Conservation (phyloP, 2,888 invertebrate species). For the Anticlea derivata region DNA sequence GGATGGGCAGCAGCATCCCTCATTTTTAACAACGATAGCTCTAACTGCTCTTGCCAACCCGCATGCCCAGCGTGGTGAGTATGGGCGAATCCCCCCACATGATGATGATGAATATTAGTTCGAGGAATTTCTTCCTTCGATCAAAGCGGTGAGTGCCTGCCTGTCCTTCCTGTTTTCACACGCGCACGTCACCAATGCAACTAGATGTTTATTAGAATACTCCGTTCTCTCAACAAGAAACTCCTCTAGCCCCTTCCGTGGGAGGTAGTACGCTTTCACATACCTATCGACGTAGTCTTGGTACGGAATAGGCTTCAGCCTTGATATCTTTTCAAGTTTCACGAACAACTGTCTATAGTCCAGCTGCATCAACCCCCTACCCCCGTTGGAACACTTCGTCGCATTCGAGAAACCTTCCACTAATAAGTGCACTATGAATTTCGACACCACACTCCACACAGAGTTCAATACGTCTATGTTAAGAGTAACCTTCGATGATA, state of each 20-base stretch:
- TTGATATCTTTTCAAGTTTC: slow-evolving; percentile 94
- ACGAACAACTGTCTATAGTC: slow-evolving; percentile 97
- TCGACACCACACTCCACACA: slow-evolving; percentile 95
- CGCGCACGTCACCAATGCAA: slow-evolving; percentile 92
- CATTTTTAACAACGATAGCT: no score
- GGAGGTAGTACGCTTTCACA: slow-evolving; percentile 98
- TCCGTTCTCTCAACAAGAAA: slow-evolving; percentile 95
- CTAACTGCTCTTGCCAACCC: no score
- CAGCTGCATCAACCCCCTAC: slow-evolving; percentile 98
- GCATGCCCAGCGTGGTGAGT: no score
- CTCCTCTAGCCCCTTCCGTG: slow-evolving; percentile 93
- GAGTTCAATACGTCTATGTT: slow-evolving; percentile 87
- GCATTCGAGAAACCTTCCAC: slow-evolving; percentile 97
- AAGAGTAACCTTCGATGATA: slow-evolving; percentile 88
- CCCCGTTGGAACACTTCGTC: slow-evolving; percentile 97
- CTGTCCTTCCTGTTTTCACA: slow-evolving; percentile 94
- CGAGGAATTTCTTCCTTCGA: slow-evolving; percentile 81
- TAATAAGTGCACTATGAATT: slow-evolving; percentile 92
- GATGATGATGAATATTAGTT: no score
- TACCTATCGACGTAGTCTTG: slow-evolving; percentile 96
- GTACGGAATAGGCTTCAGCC: slow-evolving; percentile 92
- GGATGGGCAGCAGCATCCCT: no score
- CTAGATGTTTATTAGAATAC: slow-evolving; percentile 94
- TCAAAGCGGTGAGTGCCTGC: slow-evolving; percentile 88
- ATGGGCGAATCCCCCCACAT: no score